Conservation (phyloP, 2,888 invertebrate genomes). For the Morpho achilles region DNA sequence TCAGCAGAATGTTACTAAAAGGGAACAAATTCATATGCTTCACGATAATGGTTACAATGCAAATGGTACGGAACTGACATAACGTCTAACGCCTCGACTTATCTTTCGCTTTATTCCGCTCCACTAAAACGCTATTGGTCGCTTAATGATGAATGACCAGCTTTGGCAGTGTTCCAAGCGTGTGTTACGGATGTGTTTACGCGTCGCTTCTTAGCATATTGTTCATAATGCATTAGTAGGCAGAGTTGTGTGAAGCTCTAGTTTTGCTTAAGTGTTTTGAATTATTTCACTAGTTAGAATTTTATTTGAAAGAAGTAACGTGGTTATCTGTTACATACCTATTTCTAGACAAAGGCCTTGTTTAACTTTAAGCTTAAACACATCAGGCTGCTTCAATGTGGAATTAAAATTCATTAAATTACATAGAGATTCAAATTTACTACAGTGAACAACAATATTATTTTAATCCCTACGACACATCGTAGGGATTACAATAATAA, state of each 20-base stretch:
- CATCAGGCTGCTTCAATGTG: too few species aligned
- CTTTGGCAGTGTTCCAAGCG: conserved; percentile 25
- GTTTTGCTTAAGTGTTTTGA: too few species aligned
- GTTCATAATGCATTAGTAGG: conserved; percentile 12
- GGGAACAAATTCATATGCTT: neutral
- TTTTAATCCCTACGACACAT: too few species aligned
- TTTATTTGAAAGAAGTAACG: too few species aligned
- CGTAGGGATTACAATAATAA: too few species aligned
- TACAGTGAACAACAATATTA: too few species aligned
- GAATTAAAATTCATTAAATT: too few species aligned
- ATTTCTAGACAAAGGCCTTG: neutral
- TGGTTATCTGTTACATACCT: too few species aligned
- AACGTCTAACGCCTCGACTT: conserved; percentile 5
- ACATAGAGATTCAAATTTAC: too few species aligned
- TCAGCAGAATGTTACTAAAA: neutral
- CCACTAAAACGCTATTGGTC: conserved; percentile 17
- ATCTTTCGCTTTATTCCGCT: conserved; percentile 11
- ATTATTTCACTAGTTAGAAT: too few species aligned
- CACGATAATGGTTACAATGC: conserved; percentile 3
- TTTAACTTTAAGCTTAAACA: neutral
- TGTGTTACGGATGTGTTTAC: conserved; percentile 28
- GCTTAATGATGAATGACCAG: conserved; percentile 26
- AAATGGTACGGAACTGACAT: conserved; percentile 5
- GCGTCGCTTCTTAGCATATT: conserved; percentile 21
- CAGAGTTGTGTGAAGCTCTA: conserved; percentile 4